These are phyloP conservation scores for Drosophila greeni DNA, from an alignment of 2,888 invertebrate species.

Conservation along the genomic window DNA sequence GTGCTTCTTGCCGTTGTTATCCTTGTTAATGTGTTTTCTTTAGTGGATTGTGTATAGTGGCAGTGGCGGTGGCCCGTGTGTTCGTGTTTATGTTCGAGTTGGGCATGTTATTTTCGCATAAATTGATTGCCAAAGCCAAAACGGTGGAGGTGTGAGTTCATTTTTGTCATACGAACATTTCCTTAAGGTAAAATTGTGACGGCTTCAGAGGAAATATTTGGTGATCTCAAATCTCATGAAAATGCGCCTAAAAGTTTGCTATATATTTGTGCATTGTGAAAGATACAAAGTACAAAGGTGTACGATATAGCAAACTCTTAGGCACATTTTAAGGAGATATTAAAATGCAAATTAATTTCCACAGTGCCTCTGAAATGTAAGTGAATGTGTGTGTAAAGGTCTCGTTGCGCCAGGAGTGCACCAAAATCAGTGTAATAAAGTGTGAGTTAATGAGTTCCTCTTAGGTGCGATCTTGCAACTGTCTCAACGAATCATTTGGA, in stretches of 20 bases:
- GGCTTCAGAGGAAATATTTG: neutral
- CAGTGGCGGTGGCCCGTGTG: constrained; percentile 13
- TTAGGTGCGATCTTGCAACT: constrained; percentile 14
- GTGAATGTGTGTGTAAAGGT: constrained; percentile 39
- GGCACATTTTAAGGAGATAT: neutral
- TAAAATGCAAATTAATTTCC: neutral
- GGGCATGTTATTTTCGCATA: constrained; percentile 59
- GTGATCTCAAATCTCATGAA: neutral
- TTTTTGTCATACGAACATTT: constrained; percentile 34
- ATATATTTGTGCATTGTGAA: neutral
- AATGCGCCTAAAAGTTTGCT: neutral
- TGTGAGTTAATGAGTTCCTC: constrained; percentile 11
- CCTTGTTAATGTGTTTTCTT: constrained; percentile 37
- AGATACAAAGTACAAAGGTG: constrained; percentile 1
- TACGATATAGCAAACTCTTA: neutral
- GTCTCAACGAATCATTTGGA: constrained; percentile 10
- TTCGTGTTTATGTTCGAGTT: constrained; percentile 42
- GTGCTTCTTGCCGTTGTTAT: constrained; percentile 14
- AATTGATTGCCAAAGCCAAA: constrained; percentile 59
- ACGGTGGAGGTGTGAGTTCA: constrained; percentile 47
- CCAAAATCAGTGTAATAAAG: neutral
- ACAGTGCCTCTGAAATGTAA: constrained; percentile 12
- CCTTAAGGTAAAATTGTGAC: constrained; percentile 26
- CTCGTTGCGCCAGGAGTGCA: constrained; percentile 20
- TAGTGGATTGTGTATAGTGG: constrained; percentile 18